These are phyloP conservation scores for Bombycilla garrulus DNA, from an alignment of 2,113 vertebrate genomes.

Conservation along the genomic window DNA sequence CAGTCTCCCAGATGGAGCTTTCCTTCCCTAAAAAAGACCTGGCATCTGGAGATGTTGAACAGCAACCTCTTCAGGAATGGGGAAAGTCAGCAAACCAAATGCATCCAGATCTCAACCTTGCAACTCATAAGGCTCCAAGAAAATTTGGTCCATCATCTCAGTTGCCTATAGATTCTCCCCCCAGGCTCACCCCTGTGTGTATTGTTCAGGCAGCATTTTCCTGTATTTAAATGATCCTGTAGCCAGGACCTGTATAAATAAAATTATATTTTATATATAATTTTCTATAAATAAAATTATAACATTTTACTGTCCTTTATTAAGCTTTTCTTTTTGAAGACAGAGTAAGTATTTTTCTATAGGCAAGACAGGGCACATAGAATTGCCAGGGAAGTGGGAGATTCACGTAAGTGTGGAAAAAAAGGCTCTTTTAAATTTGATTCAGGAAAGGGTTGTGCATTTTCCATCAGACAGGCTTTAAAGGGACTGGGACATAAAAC, in stretches of 20 bases:
- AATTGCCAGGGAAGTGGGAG: background rate
- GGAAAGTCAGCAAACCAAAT: background rate
- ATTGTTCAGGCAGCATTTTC: background rate
- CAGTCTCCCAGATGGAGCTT: background rate
- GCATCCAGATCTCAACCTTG: background rate
- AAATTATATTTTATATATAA: background rate
- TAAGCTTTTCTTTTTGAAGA: background rate
- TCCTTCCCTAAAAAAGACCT: background rate
- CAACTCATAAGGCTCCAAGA: background rate
- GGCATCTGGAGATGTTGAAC: background rate
- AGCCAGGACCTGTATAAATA: background rate
- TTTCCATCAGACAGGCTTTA: constrained; percentile 14
- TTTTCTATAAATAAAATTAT: background rate
- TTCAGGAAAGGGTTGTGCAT: background rate
- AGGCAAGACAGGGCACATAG: background rate
- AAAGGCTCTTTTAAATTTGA: background rate
- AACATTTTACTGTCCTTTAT: background rate
- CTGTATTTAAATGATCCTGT: background rate
- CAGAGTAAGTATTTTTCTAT: background rate
- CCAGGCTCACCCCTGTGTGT: background rate
- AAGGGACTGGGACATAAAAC: background rate
- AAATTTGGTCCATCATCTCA: background rate
- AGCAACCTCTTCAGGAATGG: background rate
- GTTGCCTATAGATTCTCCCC: background rate
- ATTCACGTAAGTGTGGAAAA: background rate